Base-by-base conservation (phyloP, 2,797 vertebrate genomes). In the Pseudochirops corinnae region DNA sequence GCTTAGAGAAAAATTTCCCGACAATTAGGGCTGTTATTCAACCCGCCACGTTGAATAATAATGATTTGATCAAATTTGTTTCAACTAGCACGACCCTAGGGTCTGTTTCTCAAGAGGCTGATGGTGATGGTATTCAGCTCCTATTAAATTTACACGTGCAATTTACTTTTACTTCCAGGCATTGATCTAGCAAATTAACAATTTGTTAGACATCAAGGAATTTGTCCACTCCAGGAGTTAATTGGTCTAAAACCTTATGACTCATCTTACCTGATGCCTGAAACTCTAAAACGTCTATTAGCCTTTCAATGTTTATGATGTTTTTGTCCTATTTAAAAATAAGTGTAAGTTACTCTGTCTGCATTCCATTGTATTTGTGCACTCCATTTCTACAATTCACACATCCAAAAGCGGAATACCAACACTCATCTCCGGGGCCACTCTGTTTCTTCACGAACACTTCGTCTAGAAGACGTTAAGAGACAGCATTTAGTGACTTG, bases 131-230 rank as follows among this genome's bases (percentile, higher is more conserved):
- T 50, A 52, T 53, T 92, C 50, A 92, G 46, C 55, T 53, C 33
- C 82, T 93, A 93, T 28, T 93, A 90, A 39, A 90, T 57, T 90
- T 90, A 90, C 33, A 58, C 28, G 67, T 57, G 53, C 53, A 56
- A 7, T 92, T 94, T 92, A 52, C n/a, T 91, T 93, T 94, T 12
- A 31, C 92, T 93, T 94, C 57, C 90, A 56, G 62, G 46, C 33
- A 92, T 58, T 93, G n/a, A 67, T 92, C 74, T 92, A 57, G 39
- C 53, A 94, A 39, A 90, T 95, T 90, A 67, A 56, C 4, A 29
- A 52, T 90, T 46, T 53, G 39, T 33, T 33, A 39, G 87, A 90
- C 12, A 52, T 52, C 50, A 90, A 90, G 28, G 46, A 90, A 52
- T 90, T 90, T 11, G 12, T 90, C 93, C 90, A 24, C 10, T 2